These are phyloP conservation scores for Melieria omissa DNA, from an alignment of 2,888 invertebrate genomes.

Conservation along the genomic window DNA sequence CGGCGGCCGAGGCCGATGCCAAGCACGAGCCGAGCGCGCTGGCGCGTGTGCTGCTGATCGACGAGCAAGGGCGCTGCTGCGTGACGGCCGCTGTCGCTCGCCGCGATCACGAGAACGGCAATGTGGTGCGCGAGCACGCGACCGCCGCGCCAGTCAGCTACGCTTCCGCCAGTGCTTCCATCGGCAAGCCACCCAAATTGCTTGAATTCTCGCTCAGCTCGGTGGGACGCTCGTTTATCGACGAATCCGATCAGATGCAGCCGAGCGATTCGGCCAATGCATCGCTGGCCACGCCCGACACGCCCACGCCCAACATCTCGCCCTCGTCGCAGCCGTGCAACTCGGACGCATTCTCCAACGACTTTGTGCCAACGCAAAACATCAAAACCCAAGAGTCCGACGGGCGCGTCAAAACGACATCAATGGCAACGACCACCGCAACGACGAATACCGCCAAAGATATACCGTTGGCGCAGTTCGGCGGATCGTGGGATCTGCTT, in stretches of 20 bases:
- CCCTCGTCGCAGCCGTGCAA: conserved; percentile 62
- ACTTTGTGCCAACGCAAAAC: conserved; percentile 67
- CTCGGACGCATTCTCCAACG: conserved; percentile 74
- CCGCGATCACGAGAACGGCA: background rate
- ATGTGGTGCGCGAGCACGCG: background rate
- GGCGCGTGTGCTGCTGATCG: conserved; percentile 39
- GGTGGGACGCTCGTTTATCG: conserved; percentile 66
- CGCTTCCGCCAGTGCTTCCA: background rate
- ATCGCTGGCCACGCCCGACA: conserved; percentile 72
- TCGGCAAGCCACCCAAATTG: conserved; percentile 50
- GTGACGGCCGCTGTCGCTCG: conserved; percentile 36
- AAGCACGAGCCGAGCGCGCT: conserved; percentile 33
- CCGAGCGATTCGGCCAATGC: conserved; percentile 46
- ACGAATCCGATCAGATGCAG: conserved; percentile 54
- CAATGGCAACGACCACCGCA: conserved; percentile 5
- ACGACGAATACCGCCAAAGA: conserved; percentile 31
- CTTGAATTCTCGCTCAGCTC: conserved; percentile 66
- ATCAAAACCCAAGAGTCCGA: conserved; percentile 31
- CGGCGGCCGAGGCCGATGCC: conserved; percentile 44
- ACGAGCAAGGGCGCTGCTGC: conserved; percentile 42
- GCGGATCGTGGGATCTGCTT: conserved; percentile 74
- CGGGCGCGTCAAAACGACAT: conserved; percentile 18
- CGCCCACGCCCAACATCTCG: conserved; percentile 74
- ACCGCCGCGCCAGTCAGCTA: conserved; percentile 5
- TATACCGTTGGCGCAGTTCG: conserved; percentile 64